A percentile compares a stretch with the other conserved stretches of the same genome.
Conservation (phyloP, 1,140 invertebrate species). For the Leptinotarsa defecta region DNA sequence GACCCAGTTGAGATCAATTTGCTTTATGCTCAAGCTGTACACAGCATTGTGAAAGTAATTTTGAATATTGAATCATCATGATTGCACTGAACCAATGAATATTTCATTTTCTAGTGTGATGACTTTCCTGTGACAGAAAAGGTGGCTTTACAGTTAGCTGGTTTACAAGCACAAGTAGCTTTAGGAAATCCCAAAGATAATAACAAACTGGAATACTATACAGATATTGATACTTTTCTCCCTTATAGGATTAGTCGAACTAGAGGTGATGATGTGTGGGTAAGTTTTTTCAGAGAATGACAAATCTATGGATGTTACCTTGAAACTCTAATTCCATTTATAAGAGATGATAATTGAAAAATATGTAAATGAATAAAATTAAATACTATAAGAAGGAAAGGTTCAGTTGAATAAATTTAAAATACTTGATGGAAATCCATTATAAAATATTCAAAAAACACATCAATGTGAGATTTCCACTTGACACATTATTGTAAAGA, state of each 20-base stretch:
- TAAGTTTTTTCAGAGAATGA: slow-evolving; percentile 45
- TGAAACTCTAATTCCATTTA: too few species aligned
- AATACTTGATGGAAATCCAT: too few species aligned
- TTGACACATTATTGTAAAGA: too few species aligned
- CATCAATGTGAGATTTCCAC: too few species aligned
- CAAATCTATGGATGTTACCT: too few species aligned
- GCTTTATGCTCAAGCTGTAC: slow-evolving; percentile 92
- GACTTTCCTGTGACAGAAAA: slow-evolving; percentile 94
- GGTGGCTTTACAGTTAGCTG: slow-evolving; percentile 90
- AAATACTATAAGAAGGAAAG: too few species aligned
- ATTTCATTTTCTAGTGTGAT: slow-evolving; percentile 71
- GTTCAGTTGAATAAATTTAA: too few species aligned
- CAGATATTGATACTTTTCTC: slow-evolving; percentile 78
- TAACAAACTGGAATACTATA: slow-evolving; percentile 74
- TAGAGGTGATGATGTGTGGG: slow-evolving; percentile 78
- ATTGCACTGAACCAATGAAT: slow-evolving; percentile 17
- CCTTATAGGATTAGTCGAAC: slow-evolving; percentile 77
- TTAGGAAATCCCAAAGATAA: slow-evolving; percentile 82
- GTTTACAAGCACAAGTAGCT: slow-evolving; percentile 90
- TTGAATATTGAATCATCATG: slow-evolving; percentile 40
- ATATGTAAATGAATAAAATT: too few species aligned
- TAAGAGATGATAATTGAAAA: too few species aligned
- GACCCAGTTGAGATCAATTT: slow-evolving; percentile 95
- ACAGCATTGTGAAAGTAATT: slow-evolving; percentile 89
- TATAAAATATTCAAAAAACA: too few species aligned